Evolutionary conservation across 2,797 vertebrate genomes (phyloP).

Genomic region (Argentina silus): DNA sequence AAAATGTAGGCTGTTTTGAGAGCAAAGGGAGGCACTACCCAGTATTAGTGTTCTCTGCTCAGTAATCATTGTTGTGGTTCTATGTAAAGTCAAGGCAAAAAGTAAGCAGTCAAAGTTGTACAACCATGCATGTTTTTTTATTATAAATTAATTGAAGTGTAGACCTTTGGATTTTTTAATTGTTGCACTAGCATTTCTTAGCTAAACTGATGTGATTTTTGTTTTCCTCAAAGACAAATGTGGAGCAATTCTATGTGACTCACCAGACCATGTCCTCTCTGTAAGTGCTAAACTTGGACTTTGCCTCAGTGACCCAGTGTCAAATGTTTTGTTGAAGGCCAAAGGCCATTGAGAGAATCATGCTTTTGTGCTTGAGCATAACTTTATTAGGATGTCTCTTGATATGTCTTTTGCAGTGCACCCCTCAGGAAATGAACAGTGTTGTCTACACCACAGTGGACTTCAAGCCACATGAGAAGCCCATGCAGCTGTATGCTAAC

Average conservation of each 20-base stretch:
- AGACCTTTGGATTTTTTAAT: background rate
- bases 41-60: no score
- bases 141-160: background rate
- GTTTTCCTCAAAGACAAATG: constrained; percentile 57
- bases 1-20: no score
- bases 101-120: constrained; percentile 19
- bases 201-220: constrained; percentile 10
- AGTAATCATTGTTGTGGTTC: constrained; percentile 43
- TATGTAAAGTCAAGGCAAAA: constrained; percentile 55
- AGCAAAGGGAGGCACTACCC: no score
- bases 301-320: constrained; percentile 19
- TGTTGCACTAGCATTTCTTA: background rate
- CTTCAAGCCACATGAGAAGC: constrained; percentile 60
- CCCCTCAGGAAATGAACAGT: constrained; percentile 55
- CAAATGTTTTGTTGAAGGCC: no score
- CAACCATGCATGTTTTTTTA: background rate
- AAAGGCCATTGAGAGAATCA: no score
- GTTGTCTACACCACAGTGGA: constrained; percentile 74
- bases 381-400: no score
- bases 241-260: constrained; percentile 54
- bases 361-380: no score
- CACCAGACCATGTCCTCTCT: constrained; percentile 46
- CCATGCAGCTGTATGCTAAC: constrained; percentile 65
- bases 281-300: constrained; percentile 61
- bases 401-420: constrained; percentile 27